phyloP scores from a whole-genome alignment of 1,140 invertebrate species.

The Drosophila leontia region DNA sequence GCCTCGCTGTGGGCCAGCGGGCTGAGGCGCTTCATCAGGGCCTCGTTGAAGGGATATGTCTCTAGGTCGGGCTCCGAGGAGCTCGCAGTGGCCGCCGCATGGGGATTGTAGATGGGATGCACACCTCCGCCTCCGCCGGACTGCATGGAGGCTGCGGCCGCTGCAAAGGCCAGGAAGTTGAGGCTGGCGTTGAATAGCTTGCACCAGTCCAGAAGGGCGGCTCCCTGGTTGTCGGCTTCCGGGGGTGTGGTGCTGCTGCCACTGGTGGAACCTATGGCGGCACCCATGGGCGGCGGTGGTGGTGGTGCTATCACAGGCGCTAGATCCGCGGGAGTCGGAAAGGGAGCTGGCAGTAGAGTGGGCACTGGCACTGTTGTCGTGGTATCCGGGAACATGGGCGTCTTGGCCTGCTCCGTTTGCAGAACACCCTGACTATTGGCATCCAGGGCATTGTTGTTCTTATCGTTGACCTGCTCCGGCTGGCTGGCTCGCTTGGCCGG shows the following conservation, averaged over 20 bases:
- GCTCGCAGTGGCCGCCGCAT: conserved; percentile 1
- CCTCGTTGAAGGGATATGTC: conserved; percentile 87
- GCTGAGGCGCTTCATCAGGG: conserved; percentile 72
- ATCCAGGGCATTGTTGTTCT: conserved; percentile 73
- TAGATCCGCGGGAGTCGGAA: conserved; percentile 30
- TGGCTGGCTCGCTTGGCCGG: conserved; percentile 59
- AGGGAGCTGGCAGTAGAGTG: conserved; percentile 40
- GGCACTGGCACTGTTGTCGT: conserved; percentile 20
- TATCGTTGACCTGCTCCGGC: conserved; percentile 50
- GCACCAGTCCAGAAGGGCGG: conserved; percentile 89
- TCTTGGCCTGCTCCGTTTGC: conserved; percentile 45
- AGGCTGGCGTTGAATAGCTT: conserved; percentile 87
- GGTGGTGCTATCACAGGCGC: conserved; percentile 38
- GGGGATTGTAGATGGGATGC: conserved; percentile 18
- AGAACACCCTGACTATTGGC: conserved; percentile 77
- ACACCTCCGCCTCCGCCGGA: conserved; percentile 29
- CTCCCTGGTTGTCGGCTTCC: conserved; percentile 77
- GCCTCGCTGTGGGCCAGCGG: conserved; percentile 77
- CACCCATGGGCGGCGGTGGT: conserved; percentile 71
- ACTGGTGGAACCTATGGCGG: conserved; percentile 10
- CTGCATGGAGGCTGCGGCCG: conserved; percentile 72
- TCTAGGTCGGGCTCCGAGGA: conserved; percentile 61
- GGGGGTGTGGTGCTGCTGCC: conserved; percentile 52
- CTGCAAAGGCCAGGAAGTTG: conserved; percentile 75
- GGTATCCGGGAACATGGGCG: conserved; percentile 9